phyloP scores from a whole-genome alignment of 2,888 invertebrate species.

The Dicyrtomina minuta region DNA sequence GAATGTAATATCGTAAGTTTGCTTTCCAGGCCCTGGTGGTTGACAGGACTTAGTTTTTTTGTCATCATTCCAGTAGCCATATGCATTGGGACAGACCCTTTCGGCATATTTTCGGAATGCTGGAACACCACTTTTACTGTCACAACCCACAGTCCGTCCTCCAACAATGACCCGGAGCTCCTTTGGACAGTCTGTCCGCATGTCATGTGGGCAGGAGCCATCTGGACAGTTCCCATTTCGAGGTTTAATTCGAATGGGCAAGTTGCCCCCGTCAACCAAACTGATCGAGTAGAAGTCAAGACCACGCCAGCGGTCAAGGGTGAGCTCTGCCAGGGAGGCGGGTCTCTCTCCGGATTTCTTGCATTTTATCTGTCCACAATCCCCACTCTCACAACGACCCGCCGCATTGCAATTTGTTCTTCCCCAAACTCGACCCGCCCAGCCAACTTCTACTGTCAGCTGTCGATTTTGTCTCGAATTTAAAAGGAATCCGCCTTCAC shows the following conservation, averaged over 20 bases:
- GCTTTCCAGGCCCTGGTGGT: not conserved
- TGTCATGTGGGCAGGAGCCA: not conserved
- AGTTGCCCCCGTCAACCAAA: not conserved
- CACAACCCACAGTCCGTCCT: not conserved
- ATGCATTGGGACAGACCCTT: not conserved
- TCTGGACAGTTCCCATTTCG: not conserved
- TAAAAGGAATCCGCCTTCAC: not conserved
- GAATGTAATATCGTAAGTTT: not conserved
- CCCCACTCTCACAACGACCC: not conserved
- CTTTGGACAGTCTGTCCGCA: not conserved
- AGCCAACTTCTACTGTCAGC: not conserved
- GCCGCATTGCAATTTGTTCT: not conserved
- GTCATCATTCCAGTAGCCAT: conserved; percentile 1
- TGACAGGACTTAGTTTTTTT: not conserved
- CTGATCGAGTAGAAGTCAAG: not conserved
- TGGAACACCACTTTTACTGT: not conserved
- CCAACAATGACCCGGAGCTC: not conserved
- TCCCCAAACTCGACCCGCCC: not conserved
- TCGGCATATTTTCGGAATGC: not conserved
- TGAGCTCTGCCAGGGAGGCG: not conserved
- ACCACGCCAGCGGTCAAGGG: not conserved
- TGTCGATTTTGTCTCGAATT: not conserved
- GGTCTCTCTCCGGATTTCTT: not conserved
- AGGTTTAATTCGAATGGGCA: not conserved
- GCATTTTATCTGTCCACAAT: no score